A percentile compares a stretch with the other conserved stretches of the same genome.
phyloP scores from a whole-genome alignment of 2,797 vertebrate genomes.

The Sarcophilus harrisii region DNA sequence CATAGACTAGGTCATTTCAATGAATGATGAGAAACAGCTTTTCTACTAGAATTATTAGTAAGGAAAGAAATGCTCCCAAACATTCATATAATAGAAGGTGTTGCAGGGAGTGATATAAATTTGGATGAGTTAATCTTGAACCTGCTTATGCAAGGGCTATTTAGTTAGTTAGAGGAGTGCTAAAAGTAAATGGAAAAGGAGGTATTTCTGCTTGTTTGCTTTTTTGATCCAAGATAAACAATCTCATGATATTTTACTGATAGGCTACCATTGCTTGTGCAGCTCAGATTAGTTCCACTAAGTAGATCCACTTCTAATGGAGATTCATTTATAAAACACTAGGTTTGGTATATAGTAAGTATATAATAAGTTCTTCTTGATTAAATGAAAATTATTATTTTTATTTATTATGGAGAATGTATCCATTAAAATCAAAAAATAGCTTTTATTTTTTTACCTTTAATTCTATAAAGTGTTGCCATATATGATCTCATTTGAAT shows the following conservation, averaged over 20 bases:
- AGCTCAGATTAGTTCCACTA: background rate
- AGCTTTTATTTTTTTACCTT: background rate
- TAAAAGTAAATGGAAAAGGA: background rate
- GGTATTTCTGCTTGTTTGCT: background rate
- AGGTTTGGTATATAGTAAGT: background rate
- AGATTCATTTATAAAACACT: background rate
- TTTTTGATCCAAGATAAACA: background rate
- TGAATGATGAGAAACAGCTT: background rate
- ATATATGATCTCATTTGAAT: background rate
- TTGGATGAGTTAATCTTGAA: background rate
- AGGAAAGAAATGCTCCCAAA: background rate
- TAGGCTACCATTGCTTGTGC: too few species aligned
- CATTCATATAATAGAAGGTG: background rate
- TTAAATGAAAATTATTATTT: background rate
- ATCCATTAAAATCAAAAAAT: background rate
- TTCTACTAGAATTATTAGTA: background rate
- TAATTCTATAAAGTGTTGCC: background rate
- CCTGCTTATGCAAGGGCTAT: background rate
- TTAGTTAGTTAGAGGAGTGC: background rate
- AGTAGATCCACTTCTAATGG: background rate
- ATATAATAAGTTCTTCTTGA: background rate
- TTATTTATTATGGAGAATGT: background rate
- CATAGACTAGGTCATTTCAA: background rate
- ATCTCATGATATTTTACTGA: background rate
- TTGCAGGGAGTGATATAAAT: background rate